Base-by-base conservation (phyloP, 2,113 vertebrate genomes). In the Elachura formosa region DNA sequence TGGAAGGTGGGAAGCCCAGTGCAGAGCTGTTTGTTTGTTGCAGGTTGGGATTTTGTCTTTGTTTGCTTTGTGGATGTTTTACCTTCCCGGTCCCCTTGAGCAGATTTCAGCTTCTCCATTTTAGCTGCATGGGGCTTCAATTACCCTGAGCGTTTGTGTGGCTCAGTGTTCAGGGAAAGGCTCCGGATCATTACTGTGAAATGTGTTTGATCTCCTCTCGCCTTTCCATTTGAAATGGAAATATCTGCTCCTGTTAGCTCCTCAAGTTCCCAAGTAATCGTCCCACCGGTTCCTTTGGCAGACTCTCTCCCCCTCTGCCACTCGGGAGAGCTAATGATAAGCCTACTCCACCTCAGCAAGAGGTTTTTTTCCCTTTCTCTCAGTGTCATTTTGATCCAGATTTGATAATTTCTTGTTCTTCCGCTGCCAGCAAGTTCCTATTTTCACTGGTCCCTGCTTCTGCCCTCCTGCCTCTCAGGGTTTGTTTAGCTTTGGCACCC, bases 151-250 rank as follows among this genome's bases (percentile, higher is more conserved):
- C 9, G 8, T 90, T 94, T 96, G 75, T 93, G 89, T 73, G 77
- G 74, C 80, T 94, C 75, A 56, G 77, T 34, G 87, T 93, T 85
- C 72, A 84, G 78, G 87, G 78, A 94, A 89, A 86, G 52, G 64
- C 90, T 92, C 87, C 8, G 22, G 73, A 89, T 95, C 91, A 84
- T 92, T 96, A 94, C 93, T 87, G 80, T 90, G 91, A 95, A 94
- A 97, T 94, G 92, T 52, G 69, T 97, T 97, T 97, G 96, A 96
- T 97, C 95, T 97, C 72, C 85, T 95, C 87, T 94, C 1, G 49
- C 56, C 49, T 96, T 97, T 94, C 93, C 66, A 94, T 97, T 97
- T 97, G 96, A 97, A 97, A 97, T 95, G 94, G 96, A 98, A 97
- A 98, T 97, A 94, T 74, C 93, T 97, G 94, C 91, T 96, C 96